These are phyloP conservation scores for Australoheros facetus DNA, from an alignment of 2,797 vertebrate species.

Conservation along the genomic window DNA sequence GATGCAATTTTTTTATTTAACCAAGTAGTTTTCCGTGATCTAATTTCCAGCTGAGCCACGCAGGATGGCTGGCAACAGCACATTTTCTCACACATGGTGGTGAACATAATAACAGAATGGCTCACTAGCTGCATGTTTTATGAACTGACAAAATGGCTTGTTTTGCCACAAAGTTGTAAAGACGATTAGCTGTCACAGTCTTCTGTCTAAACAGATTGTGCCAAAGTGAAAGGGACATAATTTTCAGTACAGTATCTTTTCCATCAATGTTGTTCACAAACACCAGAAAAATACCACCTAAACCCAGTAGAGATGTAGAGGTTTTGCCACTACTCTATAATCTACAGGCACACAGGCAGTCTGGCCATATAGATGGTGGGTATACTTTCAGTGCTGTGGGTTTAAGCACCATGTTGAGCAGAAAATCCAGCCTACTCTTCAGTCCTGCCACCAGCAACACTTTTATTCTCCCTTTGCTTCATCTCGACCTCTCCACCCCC, in stretches of 20 bases:
- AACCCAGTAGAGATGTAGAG: not conserved
- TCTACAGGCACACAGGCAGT: conserved; percentile 8
- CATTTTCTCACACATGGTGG: conserved; percentile 56
- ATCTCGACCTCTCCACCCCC: conserved; percentile 40
- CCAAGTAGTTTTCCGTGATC: conserved; percentile 45
- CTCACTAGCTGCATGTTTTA: conserved; percentile 57
- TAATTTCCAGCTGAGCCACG: conserved; percentile 55
- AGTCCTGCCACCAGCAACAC: conserved; percentile 29
- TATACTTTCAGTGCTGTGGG: conserved; percentile 15
- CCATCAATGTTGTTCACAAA: conserved; percentile 4
- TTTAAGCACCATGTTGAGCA: conserved; percentile 55
- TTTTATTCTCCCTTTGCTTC: conserved; percentile 36
- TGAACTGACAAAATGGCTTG: conserved; percentile 50
- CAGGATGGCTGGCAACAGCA: conserved; percentile 41
- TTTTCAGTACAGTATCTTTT: conserved; percentile 9
- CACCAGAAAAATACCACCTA: not conserved
- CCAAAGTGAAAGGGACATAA: not conserved
- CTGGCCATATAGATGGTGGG: conserved; percentile 20
- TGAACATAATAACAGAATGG: conserved; percentile 52
- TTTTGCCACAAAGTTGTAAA: conserved; percentile 48
- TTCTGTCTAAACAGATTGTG: conserved; percentile 20
- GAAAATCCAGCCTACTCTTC: conserved; percentile 52
- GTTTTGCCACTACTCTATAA: conserved; percentile 20
- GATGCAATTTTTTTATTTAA: conserved; percentile 41
- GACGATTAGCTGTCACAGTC: conserved; percentile 35